Evolutionary conservation across 2,888 invertebrate genomes (phyloP).

Genomic region (Acronicta leporina): DNA sequence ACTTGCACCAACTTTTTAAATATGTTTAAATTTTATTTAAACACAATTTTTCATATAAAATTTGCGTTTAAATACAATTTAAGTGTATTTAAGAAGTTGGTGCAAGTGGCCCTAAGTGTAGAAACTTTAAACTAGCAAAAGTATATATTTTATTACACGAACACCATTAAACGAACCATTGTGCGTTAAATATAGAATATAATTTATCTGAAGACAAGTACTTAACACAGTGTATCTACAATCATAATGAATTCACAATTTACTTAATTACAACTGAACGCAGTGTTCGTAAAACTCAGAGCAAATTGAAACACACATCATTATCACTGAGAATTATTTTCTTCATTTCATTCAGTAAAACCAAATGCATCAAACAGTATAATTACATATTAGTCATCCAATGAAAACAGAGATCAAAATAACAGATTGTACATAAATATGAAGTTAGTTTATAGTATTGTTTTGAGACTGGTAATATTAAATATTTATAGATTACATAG

Average conservation of each 20-base stretch:
- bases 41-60: too few relatives aligned
- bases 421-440: slow-evolving; percentile 8
- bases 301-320: slow-evolving; percentile 10
- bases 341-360: slow-evolving; percentile 33
- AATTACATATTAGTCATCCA: slow-evolving; percentile 40
- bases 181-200: slow-evolving; percentile 32
- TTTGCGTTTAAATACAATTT: too few relatives aligned
- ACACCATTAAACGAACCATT: slow-evolving; percentile 26
- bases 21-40: too few relatives aligned
- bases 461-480: slow-evolving; percentile 10
- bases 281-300: slow-evolving; percentile 11
- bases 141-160: slow-evolving; percentile 21
- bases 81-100: too few relatives aligned
- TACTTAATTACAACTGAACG: slow-evolving; percentile 9
- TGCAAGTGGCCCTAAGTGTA: too few relatives aligned
- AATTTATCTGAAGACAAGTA: slow-evolving; percentile 25
- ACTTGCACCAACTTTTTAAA: too few relatives aligned
- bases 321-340: slow-evolving; percentile 19
- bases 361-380: slow-evolving; percentile 34
- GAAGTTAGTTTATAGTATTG: slow-evolving; percentile 8
- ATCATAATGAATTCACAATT: slow-evolving; percentile 10
- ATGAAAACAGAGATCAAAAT: slow-evolving; percentile 49
- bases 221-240: slow-evolving; percentile 11
- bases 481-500: slow-evolving; percentile 10
- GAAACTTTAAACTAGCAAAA: slow-evolving; percentile 32